phyloP scores from a whole-genome alignment of 2,888 invertebrate species.

The Ligdia adustata region DNA sequence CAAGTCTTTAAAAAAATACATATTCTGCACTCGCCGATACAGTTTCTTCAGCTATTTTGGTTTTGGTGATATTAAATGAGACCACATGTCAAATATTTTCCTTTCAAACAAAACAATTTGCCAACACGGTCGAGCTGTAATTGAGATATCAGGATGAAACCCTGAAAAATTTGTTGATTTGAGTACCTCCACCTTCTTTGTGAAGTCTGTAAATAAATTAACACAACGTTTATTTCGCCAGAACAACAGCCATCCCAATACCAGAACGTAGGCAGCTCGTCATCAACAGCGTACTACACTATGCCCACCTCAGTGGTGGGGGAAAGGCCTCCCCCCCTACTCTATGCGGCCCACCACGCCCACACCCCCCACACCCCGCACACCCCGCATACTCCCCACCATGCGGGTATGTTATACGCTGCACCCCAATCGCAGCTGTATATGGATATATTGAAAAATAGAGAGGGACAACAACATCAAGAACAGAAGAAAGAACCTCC shows the following conservation, averaged over 20 bases:
- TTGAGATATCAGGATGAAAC: no score
- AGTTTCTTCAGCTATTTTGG: no score
- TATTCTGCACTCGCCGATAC: no score
- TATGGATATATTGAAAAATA: constrained; percentile 72
- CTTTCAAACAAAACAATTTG: no score
- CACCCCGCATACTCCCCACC: constrained; percentile 54
- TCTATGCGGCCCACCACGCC: constrained; percentile 72
- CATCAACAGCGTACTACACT: constrained; percentile 66
- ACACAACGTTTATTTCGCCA: no score
- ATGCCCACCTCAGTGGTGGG: constrained; percentile 62
- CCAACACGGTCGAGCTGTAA: no score
- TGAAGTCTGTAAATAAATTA: no score
- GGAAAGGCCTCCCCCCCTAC: constrained; percentile 69
- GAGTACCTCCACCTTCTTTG: no score
- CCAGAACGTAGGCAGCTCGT: constrained; percentile 60
- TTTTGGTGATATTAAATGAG: no score
- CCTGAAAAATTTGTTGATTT: no score
- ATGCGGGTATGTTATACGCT: constrained; percentile 53
- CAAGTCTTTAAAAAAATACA: no score
- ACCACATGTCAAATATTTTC: no score
- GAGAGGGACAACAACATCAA: constrained; percentile 67
- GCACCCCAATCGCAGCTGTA: constrained; percentile 71
- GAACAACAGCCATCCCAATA: constrained; percentile 63
- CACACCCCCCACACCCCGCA: constrained; percentile 69
- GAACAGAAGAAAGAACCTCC: constrained; percentile 68